Base-by-base conservation (phyloP, 2,113 vertebrate species). In the Muscicapa adusta region DNA sequence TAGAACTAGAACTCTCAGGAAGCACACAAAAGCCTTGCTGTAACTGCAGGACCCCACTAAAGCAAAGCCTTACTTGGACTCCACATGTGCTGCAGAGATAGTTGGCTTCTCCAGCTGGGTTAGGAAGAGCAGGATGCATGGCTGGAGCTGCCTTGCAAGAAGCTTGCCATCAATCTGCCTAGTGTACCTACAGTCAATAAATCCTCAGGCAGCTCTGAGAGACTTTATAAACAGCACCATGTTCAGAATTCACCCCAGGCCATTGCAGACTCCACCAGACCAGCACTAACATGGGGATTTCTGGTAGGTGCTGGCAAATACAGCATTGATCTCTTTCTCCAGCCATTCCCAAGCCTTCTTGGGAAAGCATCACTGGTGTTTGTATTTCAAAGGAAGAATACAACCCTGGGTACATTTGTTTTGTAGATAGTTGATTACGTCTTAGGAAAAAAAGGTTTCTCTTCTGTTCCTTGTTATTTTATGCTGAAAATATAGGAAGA, bases 21-120 rank as follows among this genome's bases (percentile, higher is more conserved):
- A 45, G 25, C 6, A 3, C 7, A 57, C 11, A 13, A 51, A 75
- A 60, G 1, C 0, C 1, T 28, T 12, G 19, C 3, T 71, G 14
- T 15, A 43, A 67, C 13, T 61, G 4, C 47, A 66, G 70, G 48
- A n/a, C 4, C 10, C 10, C 47, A 65, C 8, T 7, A 28, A 65
- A 89, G 29, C 14, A 48, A 62, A 74, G 11, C 3, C 14, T 87
- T n/a, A 3, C 15, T 31, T 48, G 24, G 76, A 54, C 8, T 14
- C 28, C 36, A 26, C 47, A 5, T 0, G 7, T 42, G 4, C 58
- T 73, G 62, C 24, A 85, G 29, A 68, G 16, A 81, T 0, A n/a
- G 34, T 3, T n/a, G 33, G 11, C 61, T 68, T 75, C 58, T 61
- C 25, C 61, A 62, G 45, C 2, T 65, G 38, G 13, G 18, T 34